A percentile compares a stretch with the other conserved stretches of the same genome.
These are phyloP conservation scores for Spea hammondii DNA, from an alignment of 2,797 vertebrate genomes.

Conservation along the genomic window DNA sequence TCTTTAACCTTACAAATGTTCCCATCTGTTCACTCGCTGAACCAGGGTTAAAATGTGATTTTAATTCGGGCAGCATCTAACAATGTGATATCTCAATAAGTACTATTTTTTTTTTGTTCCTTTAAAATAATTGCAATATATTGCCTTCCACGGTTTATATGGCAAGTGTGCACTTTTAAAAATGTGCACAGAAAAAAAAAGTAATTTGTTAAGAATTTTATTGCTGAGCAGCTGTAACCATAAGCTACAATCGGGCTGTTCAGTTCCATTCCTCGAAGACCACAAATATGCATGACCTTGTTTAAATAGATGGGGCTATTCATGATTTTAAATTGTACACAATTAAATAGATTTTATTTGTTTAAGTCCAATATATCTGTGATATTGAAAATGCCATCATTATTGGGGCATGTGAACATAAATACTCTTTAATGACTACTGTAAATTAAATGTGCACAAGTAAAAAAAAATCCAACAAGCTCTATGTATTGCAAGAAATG, in stretches of 20 bases:
- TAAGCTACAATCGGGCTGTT: slow-evolving; percentile 46
- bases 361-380: slow-evolving; percentile 39
- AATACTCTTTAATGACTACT: slow-evolving; percentile 37
- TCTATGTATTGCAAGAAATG: neutral
- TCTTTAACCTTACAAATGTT: neutral
- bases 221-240: slow-evolving; percentile 49
- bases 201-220: slow-evolving; percentile 53
- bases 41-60: neutral
- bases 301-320: slow-evolving; percentile 49
- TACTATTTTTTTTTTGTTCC: neutral
- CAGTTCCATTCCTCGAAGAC: slow-evolving; percentile 47
- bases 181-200: slow-evolving; percentile 42
- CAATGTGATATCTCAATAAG: slow-evolving; percentile 6
- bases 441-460: slow-evolving; percentile 12
- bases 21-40: neutral
- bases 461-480: neutral
- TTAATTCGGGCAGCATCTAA: neutral
- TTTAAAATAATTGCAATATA: slow-evolving; percentile 15
- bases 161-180: slow-evolving; percentile 47
- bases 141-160: slow-evolving; percentile 31
- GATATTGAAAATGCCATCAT: slow-evolving; percentile 33
- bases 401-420: slow-evolving; percentile 26
- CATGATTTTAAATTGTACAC: slow-evolving; percentile 43
- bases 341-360: slow-evolving; percentile 48
- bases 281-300: slow-evolving; percentile 51